Evolutionary conservation across 2,888 invertebrate genomes (phyloP).

Genomic region (Meganola albula): DNA sequence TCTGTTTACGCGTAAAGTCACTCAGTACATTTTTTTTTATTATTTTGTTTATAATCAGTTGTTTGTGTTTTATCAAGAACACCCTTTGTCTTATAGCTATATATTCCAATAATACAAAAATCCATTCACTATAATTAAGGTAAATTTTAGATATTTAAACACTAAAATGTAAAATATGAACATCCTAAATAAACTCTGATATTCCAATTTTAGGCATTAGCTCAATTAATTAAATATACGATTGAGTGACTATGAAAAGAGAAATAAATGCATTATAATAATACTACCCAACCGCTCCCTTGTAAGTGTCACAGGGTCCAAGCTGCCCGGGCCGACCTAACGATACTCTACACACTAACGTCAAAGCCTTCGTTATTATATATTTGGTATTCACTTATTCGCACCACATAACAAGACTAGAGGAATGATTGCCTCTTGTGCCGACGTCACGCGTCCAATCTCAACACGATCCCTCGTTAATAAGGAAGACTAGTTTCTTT

Average conservation of each 20-base stretch:
- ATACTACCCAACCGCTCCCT: conserved; percentile 71
- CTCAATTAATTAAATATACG: conserved; percentile 75
- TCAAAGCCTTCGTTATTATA: conserved; percentile 68
- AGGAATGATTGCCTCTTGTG: conserved; percentile 74
- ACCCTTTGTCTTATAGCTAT: conserved; percentile 75
- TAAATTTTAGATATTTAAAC: conserved; percentile 78
- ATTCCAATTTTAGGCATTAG: conserved; percentile 78
- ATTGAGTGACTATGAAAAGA: conserved; percentile 75
- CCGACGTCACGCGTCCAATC: conserved; percentile 38
- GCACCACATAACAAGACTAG: conserved; percentile 76
- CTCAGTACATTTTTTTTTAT: conserved; percentile 72
- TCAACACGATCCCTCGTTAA: conserved; percentile 48
- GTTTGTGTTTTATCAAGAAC: conserved; percentile 73
- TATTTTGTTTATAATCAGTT: conserved; percentile 74
- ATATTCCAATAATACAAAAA: conserved; percentile 77
- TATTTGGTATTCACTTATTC: conserved; percentile 75
- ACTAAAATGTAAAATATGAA: conserved; percentile 78
- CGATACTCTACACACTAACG: conserved; percentile 57
- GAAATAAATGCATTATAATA: conserved; percentile 77
- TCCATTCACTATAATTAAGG: conserved; percentile 77
- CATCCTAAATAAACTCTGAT: conserved; percentile 79
- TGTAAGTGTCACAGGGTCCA: conserved; percentile 59
- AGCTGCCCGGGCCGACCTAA: conserved; percentile 67
- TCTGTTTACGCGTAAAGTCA: conserved; percentile 78
- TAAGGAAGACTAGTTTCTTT: conserved; percentile 76